These are phyloP conservation scores for Apamea epomidion DNA, from an alignment of 2,888 invertebrate species.

Conservation along the genomic window DNA sequence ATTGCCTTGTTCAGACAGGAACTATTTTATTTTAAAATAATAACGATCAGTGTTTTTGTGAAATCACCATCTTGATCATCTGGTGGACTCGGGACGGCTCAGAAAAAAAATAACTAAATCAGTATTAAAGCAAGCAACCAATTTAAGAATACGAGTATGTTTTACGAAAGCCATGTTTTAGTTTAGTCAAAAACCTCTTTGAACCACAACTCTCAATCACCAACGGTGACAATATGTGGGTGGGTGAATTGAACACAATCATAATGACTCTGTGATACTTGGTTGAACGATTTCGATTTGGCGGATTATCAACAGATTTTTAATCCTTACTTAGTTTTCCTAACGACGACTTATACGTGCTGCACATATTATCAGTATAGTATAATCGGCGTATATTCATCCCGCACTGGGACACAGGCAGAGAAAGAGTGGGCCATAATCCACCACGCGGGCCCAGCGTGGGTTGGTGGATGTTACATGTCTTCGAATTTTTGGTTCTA, in stretches of 20 bases:
- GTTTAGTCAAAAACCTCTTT: too few relatives aligned
- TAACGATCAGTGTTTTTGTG: not conserved
- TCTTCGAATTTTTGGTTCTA: too few relatives aligned
- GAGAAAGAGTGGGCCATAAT: too few relatives aligned
- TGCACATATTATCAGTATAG: not conserved
- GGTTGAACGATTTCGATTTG: not conserved
- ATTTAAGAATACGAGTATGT: not conserved
- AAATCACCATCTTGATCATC: not conserved
- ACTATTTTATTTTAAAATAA: not conserved
- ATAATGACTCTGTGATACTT: not conserved
- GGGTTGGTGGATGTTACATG: too few relatives aligned
- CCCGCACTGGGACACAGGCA: too few relatives aligned
- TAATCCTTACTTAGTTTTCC: not conserved
- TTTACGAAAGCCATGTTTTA: not conserved
- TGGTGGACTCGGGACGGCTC: not conserved
- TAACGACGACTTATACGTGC: not conserved
- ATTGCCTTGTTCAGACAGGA: not conserved
- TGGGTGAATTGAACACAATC: not conserved
- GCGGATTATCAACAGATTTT: not conserved
- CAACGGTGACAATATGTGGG: not conserved
- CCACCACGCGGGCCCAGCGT: too few relatives aligned
- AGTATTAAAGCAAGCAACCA: not conserved
- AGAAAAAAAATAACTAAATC: not conserved
- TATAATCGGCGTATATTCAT: too few relatives aligned
- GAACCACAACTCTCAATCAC: not conserved